These are phyloP conservation scores for Melanostoma scalare DNA, from an alignment of 2,888 invertebrate genomes.

Conservation along the genomic window DNA sequence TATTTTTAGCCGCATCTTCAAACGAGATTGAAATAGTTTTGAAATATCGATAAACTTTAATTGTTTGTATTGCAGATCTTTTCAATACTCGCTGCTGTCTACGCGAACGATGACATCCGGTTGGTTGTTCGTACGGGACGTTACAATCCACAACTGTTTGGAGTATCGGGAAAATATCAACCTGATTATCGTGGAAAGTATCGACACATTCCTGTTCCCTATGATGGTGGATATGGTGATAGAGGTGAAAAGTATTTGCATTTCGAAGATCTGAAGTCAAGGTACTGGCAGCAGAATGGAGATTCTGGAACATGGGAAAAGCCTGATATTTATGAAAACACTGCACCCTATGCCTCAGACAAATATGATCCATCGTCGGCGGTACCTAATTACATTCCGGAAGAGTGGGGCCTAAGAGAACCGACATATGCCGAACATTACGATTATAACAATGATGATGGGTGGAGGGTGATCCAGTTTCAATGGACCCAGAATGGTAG, in stretches of 20 bases:
- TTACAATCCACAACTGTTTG: conserved; percentile 77
- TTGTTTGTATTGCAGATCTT: conserved; percentile 30
- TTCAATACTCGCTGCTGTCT: conserved; percentile 5
- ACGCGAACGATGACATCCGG: conserved; percentile 12
- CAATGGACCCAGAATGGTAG: conserved; percentile 79
- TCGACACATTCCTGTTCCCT: conserved; percentile 82
- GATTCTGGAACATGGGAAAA: conserved; percentile 35
- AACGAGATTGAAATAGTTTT: no score
- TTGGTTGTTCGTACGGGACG: conserved; percentile 71
- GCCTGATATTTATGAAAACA: conserved; percentile 29
- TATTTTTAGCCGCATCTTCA: no score
- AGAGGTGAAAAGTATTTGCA: conserved; percentile 80
- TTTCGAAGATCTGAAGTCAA: conserved; percentile 24
- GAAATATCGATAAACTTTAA: no score
- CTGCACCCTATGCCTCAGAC: conserved; percentile 74
- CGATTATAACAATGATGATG: conserved; percentile 77
- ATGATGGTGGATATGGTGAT: conserved; percentile 83
- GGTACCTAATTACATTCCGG: conserved; percentile 39
- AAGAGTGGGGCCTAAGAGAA: conserved; percentile 75
- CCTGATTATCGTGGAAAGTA: conserved; percentile 84
- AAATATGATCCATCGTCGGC: conserved; percentile 32
- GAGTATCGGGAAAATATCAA: conserved; percentile 83
- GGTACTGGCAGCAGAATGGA: conserved; percentile 65
- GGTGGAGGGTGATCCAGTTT: conserved; percentile 80
- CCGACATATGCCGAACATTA: conserved; percentile 79